Evolutionary conservation across 2,113 vertebrate genomes (phyloP), one percentile per base, ranked within the genome.

Genomic region (Oryzias javanicus): DNA sequence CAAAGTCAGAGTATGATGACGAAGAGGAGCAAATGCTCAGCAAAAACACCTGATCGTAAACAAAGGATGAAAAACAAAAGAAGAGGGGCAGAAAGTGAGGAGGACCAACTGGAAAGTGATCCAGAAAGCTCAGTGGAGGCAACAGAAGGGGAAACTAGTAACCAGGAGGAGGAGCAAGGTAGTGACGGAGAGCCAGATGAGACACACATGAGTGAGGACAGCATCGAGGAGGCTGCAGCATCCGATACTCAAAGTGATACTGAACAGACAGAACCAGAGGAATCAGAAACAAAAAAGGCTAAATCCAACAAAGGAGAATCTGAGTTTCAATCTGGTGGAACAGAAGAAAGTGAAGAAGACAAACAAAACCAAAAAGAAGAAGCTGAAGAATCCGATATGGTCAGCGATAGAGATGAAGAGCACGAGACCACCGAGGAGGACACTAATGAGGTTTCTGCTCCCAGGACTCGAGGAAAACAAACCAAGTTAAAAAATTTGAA

Each of bases 401-500:
- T 16, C n/a, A 72, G 48, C 18, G 72, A 83, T 56, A 63, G 10
- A 22, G 6, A 13, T 63, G 60, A 71, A 61, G 71, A 77, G 5
- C 14, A 72, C 3, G 63, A 64, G 47, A 29, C 74, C 70, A 74
- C 18, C 40, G 16, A 35, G 18, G 55, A 54, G 42, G 68, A 72
- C 14, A 18, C 45, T 56, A 20, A 53, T 27, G 64, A 60, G 65
- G 14, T 42, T 16, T 54, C 25, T 8, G 25, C 25, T 45, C 42
- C 53, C 25, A 66, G 79, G 83, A 27, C 19, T 29, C 6, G 19
- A 20, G 51, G 63, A 65, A 65, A 22, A 58, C 13, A 60, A 59
- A 92, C 84, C 70, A 89, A 90, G 81, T 55, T 87, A 51, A 83
- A 74, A 68, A 88, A 88, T 73, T 83, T 79, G 29, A 83, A 83